Percentiles rank a stretch among this genome's conserved stretches.
Evolutionary conservation across 1,140 invertebrate species (phyloP).

Genomic region (Dinothrombium tinctorium): DNA sequence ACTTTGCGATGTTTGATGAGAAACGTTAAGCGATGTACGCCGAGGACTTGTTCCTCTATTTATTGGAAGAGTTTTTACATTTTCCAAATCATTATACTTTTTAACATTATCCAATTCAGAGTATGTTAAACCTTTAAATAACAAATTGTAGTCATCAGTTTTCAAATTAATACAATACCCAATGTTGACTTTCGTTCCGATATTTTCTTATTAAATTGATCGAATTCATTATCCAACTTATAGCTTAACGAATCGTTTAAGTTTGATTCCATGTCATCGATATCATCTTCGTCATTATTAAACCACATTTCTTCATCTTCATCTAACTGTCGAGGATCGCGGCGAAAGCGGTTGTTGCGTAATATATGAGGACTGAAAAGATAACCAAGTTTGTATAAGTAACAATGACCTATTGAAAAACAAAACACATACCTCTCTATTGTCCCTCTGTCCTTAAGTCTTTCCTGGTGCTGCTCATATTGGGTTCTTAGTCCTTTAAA

Average conservation of each 20-base stretch:
- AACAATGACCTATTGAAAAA: slow-evolving; percentile 2
- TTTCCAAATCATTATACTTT: slow-evolving; percentile 11
- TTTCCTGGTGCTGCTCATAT: slow-evolving; percentile 84
- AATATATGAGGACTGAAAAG: slow-evolving; percentile 38
- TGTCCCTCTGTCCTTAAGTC: slow-evolving; percentile 22
- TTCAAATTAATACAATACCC: slow-evolving; percentile 7
- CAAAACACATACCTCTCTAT: slow-evolving; percentile 34
- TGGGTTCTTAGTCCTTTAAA: slow-evolving; percentile 71
- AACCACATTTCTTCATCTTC: slow-evolving; percentile 99
- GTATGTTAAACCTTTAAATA: neutral
- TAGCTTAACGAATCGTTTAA: slow-evolving; percentile 24
- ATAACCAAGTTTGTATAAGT: slow-evolving; percentile 6
- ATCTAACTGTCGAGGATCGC: slow-evolving; percentile 72
- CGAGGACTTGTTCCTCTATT: slow-evolving; percentile 12
- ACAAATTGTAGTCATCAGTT: neutral
- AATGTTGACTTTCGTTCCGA: slow-evolving; percentile 19
- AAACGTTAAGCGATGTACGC: slow-evolving; percentile 7
- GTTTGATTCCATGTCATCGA: slow-evolving; percentile 34
- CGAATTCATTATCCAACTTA: slow-evolving; percentile 32
- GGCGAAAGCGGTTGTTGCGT: slow-evolving; percentile 50
- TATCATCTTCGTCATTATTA: slow-evolving; percentile 78
- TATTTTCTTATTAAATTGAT: slow-evolving; percentile 29
- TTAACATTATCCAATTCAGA: slow-evolving; percentile 5
- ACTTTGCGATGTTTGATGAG: slow-evolving; percentile 12
- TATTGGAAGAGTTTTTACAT: slow-evolving; percentile 10